Percentiles rank a stretch among this genome's conserved stretches.
These are phyloP conservation scores for Peromyscus californicus DNA, from an alignment of 2,113 vertebrate genomes.

Conservation along the genomic window DNA sequence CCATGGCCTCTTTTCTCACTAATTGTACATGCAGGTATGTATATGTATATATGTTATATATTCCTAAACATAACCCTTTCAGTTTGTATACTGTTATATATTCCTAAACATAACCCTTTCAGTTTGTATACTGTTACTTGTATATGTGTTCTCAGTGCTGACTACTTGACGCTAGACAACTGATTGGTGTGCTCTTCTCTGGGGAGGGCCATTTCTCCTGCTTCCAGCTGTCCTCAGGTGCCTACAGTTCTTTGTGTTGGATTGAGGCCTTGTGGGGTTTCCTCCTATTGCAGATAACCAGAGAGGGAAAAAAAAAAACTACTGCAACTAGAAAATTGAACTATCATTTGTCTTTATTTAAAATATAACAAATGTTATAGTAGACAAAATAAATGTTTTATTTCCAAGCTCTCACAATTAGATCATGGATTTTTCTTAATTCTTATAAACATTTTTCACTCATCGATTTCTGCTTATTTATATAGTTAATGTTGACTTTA, in stretches of 20 bases:
- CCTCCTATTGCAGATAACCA: not conserved
- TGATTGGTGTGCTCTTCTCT: not conserved
- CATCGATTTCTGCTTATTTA: conserved; percentile 19
- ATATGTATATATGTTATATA: not conserved
- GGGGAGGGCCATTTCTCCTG: not conserved
- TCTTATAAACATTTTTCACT: not conserved
- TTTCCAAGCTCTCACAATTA: not conserved
- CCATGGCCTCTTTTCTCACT: not conserved
- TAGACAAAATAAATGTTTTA: conserved; percentile 22
- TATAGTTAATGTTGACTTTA: conserved; percentile 48
- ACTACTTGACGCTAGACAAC: not conserved
- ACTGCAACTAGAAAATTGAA: conserved; percentile 42
- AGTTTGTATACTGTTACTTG: not conserved
- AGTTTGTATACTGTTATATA: too few species aligned
- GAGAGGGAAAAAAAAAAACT: not conserved
- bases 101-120: not conserved
- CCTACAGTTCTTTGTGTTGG: not conserved
- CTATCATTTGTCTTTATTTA: not conserved
- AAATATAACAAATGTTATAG: conserved; percentile 42
- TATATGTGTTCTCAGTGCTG: not conserved
- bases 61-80: too few species aligned
- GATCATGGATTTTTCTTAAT: conserved; percentile 37
- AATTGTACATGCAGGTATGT: not conserved
- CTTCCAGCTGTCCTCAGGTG: not conserved
- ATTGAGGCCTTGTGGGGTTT: not conserved